These are phyloP conservation scores for Schizopygopsis malacanthus DNA, from an alignment of 2,797 vertebrate genomes.

Conservation along the genomic window DNA sequence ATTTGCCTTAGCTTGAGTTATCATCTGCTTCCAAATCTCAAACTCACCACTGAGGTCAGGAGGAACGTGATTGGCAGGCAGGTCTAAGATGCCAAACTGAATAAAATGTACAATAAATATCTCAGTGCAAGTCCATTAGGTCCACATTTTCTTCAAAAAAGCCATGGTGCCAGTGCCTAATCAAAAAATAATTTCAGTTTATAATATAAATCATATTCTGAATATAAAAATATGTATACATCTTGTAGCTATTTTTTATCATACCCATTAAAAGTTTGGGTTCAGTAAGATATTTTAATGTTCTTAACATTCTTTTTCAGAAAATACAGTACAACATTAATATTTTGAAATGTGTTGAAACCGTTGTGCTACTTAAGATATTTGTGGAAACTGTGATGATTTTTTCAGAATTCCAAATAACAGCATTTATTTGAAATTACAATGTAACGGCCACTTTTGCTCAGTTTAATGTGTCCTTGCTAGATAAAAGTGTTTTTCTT, in stretches of 20 bases:
- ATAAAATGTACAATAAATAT: background rate
- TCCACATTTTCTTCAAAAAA: background rate
- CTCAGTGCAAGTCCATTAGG: no score
- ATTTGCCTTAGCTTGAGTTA: constrained; percentile 19
- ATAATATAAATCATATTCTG: background rate
- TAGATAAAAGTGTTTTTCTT: background rate
- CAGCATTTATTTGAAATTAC: background rate
- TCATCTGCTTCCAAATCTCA: constrained; percentile 9
- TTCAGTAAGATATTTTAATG: background rate
- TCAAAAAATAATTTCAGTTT: background rate
- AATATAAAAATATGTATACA: background rate
- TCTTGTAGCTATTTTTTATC: background rate
- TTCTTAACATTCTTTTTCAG: background rate
- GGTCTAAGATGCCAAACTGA: background rate
- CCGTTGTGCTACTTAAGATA: background rate
- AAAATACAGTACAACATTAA: background rate
- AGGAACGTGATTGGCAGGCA: background rate
- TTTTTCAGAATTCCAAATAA: background rate
- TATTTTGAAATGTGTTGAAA: background rate
- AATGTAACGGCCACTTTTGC: background rate
- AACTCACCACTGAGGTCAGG: constrained; percentile 15
- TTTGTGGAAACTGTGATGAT: background rate
- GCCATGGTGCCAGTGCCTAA: background rate
- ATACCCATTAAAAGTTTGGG: background rate
- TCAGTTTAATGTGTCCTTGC: background rate